A percentile compares a stretch with the other conserved stretches of the same genome.
Evolutionary conservation across 1,140 invertebrate genomes (phyloP).

Genomic region (Drosophila ironensis): DNA sequence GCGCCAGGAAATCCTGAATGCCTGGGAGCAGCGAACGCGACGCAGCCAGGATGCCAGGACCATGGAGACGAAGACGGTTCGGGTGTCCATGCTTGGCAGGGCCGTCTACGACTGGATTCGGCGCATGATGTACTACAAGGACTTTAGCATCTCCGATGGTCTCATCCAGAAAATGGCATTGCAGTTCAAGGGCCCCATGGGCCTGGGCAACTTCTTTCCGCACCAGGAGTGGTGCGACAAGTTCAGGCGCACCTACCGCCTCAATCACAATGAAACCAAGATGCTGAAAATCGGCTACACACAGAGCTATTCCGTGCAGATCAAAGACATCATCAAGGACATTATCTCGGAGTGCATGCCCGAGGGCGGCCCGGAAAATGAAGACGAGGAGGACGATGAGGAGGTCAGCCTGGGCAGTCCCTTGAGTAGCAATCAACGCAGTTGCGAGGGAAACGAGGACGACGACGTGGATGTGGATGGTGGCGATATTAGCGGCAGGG

Average conservation of each 20-base stretch:
- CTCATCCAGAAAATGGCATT: slow-evolving; percentile 78
- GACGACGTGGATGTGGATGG: slow-evolving; percentile 64
- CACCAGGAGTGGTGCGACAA: slow-evolving; percentile 80
- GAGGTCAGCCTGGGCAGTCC: slow-evolving; percentile 41
- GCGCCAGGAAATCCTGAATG: slow-evolving; percentile 63
- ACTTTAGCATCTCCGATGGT: slow-evolving; percentile 70
- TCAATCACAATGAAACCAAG: slow-evolving; percentile 62
- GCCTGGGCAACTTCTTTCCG: slow-evolving; percentile 70
- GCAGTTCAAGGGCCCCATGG: slow-evolving; percentile 76
- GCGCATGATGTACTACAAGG: slow-evolving; percentile 81
- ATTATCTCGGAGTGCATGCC: slow-evolving; percentile 56
- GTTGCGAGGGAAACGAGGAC: slow-evolving; percentile 29
- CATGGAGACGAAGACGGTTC: slow-evolving; percentile 67
- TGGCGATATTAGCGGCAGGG: slow-evolving; percentile 34
- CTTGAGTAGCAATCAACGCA: slow-evolving; percentile 44
- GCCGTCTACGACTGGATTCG: slow-evolving; percentile 79
- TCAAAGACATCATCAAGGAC: slow-evolving; percentile 76
- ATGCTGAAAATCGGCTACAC: slow-evolving; percentile 64
- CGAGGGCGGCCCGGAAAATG: not conserved
- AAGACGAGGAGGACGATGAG: slow-evolving; percentile 28
- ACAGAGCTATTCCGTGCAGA: slow-evolving; percentile 72
- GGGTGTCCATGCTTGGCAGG: slow-evolving; percentile 71
- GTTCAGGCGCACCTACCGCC: slow-evolving; percentile 68
- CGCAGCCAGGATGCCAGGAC: slow-evolving; percentile 69
- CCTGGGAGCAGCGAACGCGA: slow-evolving; percentile 74